Evolutionary conservation across 2,888 invertebrate species (phyloP), one percentile per base, ranked within the genome.

Genomic region (Gryllus longicercus): DNA sequence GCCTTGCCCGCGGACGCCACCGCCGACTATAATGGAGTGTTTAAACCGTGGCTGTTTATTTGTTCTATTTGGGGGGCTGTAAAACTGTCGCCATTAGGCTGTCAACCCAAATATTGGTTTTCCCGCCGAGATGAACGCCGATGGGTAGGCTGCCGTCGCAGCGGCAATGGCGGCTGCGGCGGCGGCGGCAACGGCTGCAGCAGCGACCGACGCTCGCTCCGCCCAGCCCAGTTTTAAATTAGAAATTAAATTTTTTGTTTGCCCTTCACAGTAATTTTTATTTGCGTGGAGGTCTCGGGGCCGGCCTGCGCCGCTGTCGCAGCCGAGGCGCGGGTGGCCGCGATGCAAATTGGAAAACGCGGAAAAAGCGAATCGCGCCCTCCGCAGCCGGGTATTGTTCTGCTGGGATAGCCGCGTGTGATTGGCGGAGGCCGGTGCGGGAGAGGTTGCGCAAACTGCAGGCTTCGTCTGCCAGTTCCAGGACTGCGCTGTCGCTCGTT

Each of bases 51-150:
- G 63, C n/a, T 63, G 63, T 63, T 63, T 63, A 63, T 63, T 63
- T 63, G 63, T 63, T 63, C 63, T 63, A 63, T 63, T 63, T 14
- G 63, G 63, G n/a, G 63, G 63, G 63, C 63, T 63, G 63, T 63
- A 63, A 63, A 63, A 63, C 63, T 63, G 63, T 63, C 63, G 63
- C 63, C 63, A 63, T 63, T 63, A 63, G 63, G n/a, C 63, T 63
- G 63, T 63, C 63, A 63, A 63, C 16, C 63, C 63, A 63, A 63
- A 63, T 63, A 63, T 63, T 63, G 63, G 63, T 63, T 63, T 63
- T 63, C 63, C 63, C n/a, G 63, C 63, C 63, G n/a, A 14, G 63
- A 63, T 63, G 63, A 14, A n/a, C 63, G 14, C 63, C 63, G n/a
- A 63, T 63, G 63, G 63, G 63, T 38, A 38, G 4, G 38, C 38